A percentile compares a stretch with the other conserved stretches of the same genome.
Evolutionary conservation across 2,888 invertebrate species (phyloP).

Genomic region (Meteorus cinctellus): DNA sequence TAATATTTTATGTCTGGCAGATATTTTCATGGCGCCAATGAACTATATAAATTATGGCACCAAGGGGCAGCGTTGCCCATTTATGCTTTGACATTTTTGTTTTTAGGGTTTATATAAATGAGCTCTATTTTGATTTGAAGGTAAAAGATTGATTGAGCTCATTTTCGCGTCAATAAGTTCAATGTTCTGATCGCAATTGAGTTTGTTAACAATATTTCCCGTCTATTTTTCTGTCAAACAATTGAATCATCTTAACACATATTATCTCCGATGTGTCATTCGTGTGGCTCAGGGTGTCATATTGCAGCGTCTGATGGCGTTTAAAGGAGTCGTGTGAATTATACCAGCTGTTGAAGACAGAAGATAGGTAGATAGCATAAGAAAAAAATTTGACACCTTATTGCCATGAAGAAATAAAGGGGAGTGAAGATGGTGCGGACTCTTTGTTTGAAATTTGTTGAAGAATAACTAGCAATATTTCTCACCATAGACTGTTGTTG

Average conservation of each 20-base stretch:
- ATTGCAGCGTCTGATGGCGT: slow-evolving; percentile 43
- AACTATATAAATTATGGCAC: too few relatives aligned
- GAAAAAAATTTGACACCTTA: slow-evolving; percentile 28
- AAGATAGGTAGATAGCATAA: not conserved
- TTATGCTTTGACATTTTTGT: not conserved
- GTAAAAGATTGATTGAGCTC: not conserved
- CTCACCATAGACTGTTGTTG: slow-evolving; percentile 17
- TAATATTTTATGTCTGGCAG: too few relatives aligned
- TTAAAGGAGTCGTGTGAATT: slow-evolving; percentile 50
- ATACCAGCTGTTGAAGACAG: slow-evolving; percentile 46
- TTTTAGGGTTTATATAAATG: not conserved
- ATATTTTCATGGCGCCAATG: too few relatives aligned
- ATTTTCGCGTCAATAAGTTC: slow-evolving; percentile 17
- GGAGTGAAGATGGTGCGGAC: too few relatives aligned
- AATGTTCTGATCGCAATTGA: slow-evolving; percentile 11
- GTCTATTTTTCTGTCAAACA: slow-evolving; percentile 3
- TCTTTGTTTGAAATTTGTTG: not conserved
- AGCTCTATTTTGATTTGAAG: not conserved
- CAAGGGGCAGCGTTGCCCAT: too few relatives aligned
- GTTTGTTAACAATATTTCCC: slow-evolving; percentile 16
- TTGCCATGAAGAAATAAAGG: not conserved
- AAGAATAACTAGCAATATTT: not conserved
- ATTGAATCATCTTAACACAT: slow-evolving; percentile 39
- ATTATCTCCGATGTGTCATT: slow-evolving; percentile 28
- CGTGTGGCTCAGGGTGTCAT: slow-evolving; percentile 40